Base-by-base conservation (phyloP, 2,888 invertebrate species). In the Kuschelorhynchus macadamiae region DNA sequence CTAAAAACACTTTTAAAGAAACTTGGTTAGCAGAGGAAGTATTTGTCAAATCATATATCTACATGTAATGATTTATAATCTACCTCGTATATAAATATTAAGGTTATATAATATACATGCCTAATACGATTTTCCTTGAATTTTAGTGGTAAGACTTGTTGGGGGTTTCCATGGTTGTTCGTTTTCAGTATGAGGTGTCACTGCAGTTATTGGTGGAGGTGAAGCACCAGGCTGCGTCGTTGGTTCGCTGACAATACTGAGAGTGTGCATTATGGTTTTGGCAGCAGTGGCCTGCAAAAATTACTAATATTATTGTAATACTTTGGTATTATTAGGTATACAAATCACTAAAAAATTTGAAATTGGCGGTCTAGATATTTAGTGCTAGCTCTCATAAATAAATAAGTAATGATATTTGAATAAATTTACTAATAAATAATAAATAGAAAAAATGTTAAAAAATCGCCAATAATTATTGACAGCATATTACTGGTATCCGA, bases 211-310 rank as follows among this genome's bases (percentile, higher is more conserved):
- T 12, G 83, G 81, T 49, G 83, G 82, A 65, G 83, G 82, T 57
- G 81, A 80, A 3, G 80, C 76, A 18, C 79, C 78, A 41, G 78
- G 77, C 30, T 79, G 77, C 36, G 82, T 74, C n/a, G 81, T 73
- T 12, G 83, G 81, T 21, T 82, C 73, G 80, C 86, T 86, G 71
- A 87, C 87, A 77, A 87, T 86, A 77, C 85, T 86, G 72, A 87
- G 80, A 18, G 87, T 85, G 76, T 86, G 87, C 81, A 87, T 84
- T 75, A 86, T 87, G 78, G 87, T 86, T 42, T 86, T 84, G 74
- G 85, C 85, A 55, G 85, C 82, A 46, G 82, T 78, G 64, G 85
- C 67, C 67, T 64, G 25, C 3, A 57, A 67, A 42, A 39, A 14
- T 11, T 36, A 36, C 12, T 36, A 36, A 36, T n/a, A n/a, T n/a